These are phyloP conservation scores for Drosophila koepferae DNA, from an alignment of 2,888 invertebrate species.

Conservation along the genomic window DNA sequence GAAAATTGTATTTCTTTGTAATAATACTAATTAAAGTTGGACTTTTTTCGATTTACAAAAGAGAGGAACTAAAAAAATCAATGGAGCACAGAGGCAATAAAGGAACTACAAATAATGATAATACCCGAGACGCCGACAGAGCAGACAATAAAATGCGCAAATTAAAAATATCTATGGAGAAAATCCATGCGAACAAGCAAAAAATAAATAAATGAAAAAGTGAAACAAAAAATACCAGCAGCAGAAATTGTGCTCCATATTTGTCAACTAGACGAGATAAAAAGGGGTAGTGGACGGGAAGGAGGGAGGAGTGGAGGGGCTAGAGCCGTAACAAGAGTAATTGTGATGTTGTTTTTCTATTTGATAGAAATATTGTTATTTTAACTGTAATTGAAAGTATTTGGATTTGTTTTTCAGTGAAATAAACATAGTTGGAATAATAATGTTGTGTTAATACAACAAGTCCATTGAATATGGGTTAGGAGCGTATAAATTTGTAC, in stretches of 20 bases:
- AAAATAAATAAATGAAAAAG: conserved; percentile 15
- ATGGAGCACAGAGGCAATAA: conserved; percentile 54
- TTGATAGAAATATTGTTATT: conserved; percentile 63
- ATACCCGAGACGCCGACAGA: conserved; percentile 30
- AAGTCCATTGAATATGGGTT: neutral
- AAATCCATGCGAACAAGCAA: conserved; percentile 42
- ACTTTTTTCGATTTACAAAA: conserved; percentile 43
- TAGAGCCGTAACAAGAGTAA: conserved; percentile 45
- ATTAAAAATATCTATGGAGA: conserved; percentile 70
- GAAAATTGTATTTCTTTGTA: conserved; percentile 76
- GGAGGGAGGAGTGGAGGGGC: neutral
- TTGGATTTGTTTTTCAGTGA: conserved; percentile 1
- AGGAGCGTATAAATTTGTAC: neutral
- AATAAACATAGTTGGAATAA: conserved; percentile 10
- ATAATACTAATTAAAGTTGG: conserved; percentile 73
- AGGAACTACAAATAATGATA: conserved; percentile 53
- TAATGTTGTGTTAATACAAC: neutral
- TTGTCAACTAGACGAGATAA: conserved; percentile 38
- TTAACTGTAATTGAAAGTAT: conserved; percentile 49
- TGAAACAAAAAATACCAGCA: conserved; percentile 36
- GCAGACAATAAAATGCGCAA: conserved; percentile 40
- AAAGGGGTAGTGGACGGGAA: neutral
- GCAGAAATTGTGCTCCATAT: conserved; percentile 56
- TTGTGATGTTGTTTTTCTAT: conserved; percentile 33
- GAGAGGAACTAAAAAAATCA: conserved; percentile 54